A percentile compares a stretch with the other conserved stretches of the same genome.
These are phyloP conservation scores for Caenorhabditis uteleia DNA, from an alignment of 2,888 invertebrate genomes.

Conservation along the genomic window DNA sequence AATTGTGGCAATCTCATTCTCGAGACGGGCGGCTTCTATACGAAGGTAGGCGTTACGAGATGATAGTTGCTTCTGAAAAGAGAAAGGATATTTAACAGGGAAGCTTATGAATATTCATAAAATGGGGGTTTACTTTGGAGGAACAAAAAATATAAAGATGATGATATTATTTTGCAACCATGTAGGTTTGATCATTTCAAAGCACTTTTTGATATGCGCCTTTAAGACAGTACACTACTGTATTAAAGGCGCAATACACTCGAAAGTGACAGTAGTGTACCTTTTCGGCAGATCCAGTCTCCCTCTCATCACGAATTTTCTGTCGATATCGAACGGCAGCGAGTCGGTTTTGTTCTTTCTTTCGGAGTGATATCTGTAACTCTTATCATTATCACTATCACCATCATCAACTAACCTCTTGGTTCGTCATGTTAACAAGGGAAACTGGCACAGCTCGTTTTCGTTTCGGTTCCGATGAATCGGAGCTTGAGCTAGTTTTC, in stretches of 20 bases:
- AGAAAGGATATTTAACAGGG: too few relatives aligned
- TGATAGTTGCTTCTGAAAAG: conserved; percentile 44
- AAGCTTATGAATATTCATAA: neutral
- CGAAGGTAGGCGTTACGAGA: conserved; percentile 56
- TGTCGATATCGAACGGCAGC: conserved; percentile 63
- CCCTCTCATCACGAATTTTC: conserved; percentile 31
- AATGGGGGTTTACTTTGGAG: too few relatives aligned
- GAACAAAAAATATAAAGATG: too few relatives aligned
- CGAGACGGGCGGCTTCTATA: conserved; percentile 44
- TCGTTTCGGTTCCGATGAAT: conserved; percentile 22
- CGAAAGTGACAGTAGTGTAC: too few relatives aligned
- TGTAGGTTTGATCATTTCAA: too few relatives aligned
- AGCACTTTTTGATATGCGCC: too few relatives aligned
- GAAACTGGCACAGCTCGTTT: conserved; percentile 48
- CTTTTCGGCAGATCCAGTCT: neutral
- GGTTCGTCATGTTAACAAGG: conserved; percentile 40
- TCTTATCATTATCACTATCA: neutral
- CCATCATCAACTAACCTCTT: conserved; percentile 11
- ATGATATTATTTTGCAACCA: too few relatives aligned
- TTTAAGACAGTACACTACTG: too few relatives aligned
- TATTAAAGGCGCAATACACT: too few relatives aligned
- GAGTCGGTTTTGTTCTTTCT: conserved; percentile 65
- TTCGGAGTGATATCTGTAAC: conserved; percentile 62
- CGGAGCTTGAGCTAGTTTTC: conserved; percentile 15
- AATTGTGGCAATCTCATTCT: conserved; percentile 1